Evolutionary conservation across 2,113 vertebrate genomes (phyloP).

Genomic region (Ammodytes dubius): DNA sequence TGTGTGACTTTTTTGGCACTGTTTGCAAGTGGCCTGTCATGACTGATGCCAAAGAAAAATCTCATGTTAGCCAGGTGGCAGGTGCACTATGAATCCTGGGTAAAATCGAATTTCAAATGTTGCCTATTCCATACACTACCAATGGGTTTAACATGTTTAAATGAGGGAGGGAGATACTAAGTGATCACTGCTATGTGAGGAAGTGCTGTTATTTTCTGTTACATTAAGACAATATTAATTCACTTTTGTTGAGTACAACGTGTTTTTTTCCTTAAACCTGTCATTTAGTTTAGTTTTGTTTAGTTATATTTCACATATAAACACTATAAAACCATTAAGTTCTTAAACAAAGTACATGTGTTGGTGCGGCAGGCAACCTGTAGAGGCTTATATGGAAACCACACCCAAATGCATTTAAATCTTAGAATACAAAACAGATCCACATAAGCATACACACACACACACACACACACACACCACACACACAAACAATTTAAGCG

Average conservation of each 20-base stretch:
- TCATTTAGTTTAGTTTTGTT: background rate
- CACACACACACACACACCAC: no score
- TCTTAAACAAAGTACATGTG: no score
- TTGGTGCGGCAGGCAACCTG: no score
- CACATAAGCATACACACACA: no score
- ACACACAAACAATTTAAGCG: background rate
- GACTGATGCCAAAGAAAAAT: conserved; percentile 49
- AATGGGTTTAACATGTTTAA: background rate
- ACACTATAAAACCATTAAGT: no score
- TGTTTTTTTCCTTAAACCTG: conserved; percentile 25
- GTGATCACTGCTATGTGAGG: background rate
- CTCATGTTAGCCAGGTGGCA: conserved; percentile 20
- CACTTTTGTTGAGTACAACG: background rate
- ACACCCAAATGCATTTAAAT: no score
- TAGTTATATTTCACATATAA: no score
- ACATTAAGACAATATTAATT: conserved; percentile 13
- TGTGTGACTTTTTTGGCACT: conserved; percentile 40
- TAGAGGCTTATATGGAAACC: no score
- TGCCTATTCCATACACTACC: background rate
- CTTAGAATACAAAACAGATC: no score
- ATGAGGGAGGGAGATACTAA: background rate
- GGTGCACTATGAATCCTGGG: conserved; percentile 20
- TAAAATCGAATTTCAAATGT: conserved; percentile 23
- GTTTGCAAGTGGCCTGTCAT: conserved; percentile 24
- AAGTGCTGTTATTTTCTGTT: background rate